Evolutionary conservation across 2,113 vertebrate genomes (phyloP).

Genomic region (Lycaon pictus): DNA sequence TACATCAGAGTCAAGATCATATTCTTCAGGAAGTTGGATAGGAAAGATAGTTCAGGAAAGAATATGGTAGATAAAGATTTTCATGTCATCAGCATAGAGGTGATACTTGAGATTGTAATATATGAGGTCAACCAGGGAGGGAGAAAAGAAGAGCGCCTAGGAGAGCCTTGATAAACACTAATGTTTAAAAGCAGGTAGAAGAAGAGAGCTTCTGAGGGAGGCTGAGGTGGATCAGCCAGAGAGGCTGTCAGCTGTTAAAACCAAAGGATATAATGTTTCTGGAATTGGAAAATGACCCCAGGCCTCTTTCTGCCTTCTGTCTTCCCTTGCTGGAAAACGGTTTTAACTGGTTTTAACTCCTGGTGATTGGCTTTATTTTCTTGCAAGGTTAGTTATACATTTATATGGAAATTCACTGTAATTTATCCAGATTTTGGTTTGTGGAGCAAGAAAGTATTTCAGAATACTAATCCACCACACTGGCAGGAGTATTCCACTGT

Average conservation of each 20-base stretch:
- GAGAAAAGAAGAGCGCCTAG: background rate
- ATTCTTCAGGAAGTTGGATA: background rate
- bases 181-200: background rate
- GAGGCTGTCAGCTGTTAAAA: conserved; percentile 28
- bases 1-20: background rate
- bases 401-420: conserved; percentile 47
- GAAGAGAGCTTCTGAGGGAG: conserved; percentile 26
- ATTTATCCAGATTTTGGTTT: conserved; percentile 60
- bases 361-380: conserved; percentile 49
- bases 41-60: conserved; percentile 3
- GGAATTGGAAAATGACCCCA: conserved; percentile 51
- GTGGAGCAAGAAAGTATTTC: conserved; percentile 43
- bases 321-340: background rate
- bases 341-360: background rate
- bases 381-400: conserved; percentile 46
- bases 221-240: background rate
- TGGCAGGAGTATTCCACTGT: background rate
- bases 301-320: background rate
- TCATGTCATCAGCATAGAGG: background rate
- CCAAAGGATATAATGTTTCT: conserved; percentile 8
- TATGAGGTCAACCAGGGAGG: background rate
- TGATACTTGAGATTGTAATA: background rate
- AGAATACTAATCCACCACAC: conserved; percentile 8
- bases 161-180: background rate
- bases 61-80: background rate